Conservation (phyloP, 2,888 invertebrate species). For the Dolichopus griseipennis region DNA sequence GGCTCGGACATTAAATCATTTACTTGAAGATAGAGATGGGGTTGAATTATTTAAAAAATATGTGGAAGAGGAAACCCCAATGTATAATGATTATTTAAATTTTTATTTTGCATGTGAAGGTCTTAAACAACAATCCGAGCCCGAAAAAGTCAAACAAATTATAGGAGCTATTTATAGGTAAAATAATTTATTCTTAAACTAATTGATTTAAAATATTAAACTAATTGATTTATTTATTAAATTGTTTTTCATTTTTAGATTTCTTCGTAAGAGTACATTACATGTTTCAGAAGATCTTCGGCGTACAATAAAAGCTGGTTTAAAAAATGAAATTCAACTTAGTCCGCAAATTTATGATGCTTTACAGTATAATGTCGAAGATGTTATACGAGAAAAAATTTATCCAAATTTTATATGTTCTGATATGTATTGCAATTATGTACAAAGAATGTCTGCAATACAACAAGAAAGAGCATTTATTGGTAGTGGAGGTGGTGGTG, state of each 20-base stretch:
- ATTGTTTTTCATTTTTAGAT: slow-evolving; percentile 44
- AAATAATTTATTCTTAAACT: slow-evolving; percentile 28
- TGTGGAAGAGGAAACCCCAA: slow-evolving; percentile 67
- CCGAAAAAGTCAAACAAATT: slow-evolving; percentile 61
- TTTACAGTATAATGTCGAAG: slow-evolving; percentile 71
- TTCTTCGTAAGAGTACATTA: slow-evolving; percentile 71
- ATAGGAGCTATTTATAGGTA: slow-evolving; percentile 77
- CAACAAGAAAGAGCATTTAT: slow-evolving; percentile 26
- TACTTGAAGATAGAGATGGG: slow-evolving; percentile 85
- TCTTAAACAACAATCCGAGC: slow-evolving; percentile 66
- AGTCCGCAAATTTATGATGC: slow-evolving; percentile 77
- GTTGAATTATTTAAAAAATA: slow-evolving; percentile 78
- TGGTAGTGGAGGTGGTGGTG: slow-evolving; percentile 32
- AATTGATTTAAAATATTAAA: slow-evolving; percentile 15
- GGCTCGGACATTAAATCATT: slow-evolving; percentile 74
- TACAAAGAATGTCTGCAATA: slow-evolving; percentile 53
- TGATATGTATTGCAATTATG: slow-evolving; percentile 80
- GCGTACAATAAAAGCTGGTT: slow-evolving; percentile 63
- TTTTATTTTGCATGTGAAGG: slow-evolving; percentile 94
- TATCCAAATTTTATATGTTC: slow-evolving; percentile 90
- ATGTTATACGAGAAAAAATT: slow-evolving; percentile 74
- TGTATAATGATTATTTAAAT: slow-evolving; percentile 71
- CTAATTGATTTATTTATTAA: too few relatives aligned
- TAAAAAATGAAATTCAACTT: slow-evolving; percentile 60
- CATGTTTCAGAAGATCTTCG: slow-evolving; percentile 75